Conservation (phyloP, 1,140 invertebrate species). For the Leptoteleia sp. region DNA sequence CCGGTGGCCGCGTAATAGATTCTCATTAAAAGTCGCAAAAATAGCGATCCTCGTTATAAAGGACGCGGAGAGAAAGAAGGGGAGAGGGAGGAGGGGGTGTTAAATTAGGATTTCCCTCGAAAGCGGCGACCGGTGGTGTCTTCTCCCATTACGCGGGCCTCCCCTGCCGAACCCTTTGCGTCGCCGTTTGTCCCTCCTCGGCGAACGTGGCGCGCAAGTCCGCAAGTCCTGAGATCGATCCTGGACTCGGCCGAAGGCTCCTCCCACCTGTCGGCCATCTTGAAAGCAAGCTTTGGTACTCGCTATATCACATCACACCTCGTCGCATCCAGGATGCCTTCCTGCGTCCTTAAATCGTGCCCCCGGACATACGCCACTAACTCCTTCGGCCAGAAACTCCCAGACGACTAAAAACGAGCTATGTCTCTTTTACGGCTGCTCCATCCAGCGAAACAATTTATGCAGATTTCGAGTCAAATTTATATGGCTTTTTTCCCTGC, state of each 20-base stretch:
- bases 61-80: no score
- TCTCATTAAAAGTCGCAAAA: slow-evolving; percentile 72
- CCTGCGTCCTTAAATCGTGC: slow-evolving; percentile 50
- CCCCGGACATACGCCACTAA: slow-evolving; percentile 15
- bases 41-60: slow-evolving; percentile 69
- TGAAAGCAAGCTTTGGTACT: slow-evolving; percentile 76
- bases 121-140: slow-evolving; percentile 17
- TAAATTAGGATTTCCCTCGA: slow-evolving; percentile 69
- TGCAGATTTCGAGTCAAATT: not conserved
- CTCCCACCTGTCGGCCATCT: slow-evolving; percentile 81
- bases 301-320: slow-evolving; percentile 80
- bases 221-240: slow-evolving; percentile 80
- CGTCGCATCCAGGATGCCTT: slow-evolving; percentile 73
- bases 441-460: slow-evolving; percentile 1
- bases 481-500: no score
- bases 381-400: slow-evolving; percentile 5
- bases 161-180: slow-evolving; percentile 48
- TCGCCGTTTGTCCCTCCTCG: slow-evolving; percentile 65
- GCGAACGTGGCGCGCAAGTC: slow-evolving; percentile 75
- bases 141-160: slow-evolving; percentile 34
- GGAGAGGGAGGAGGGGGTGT: slow-evolving; percentile 59
- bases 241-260: slow-evolving; percentile 78
- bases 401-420: not conserved
- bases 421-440: slow-evolving; percentile 3
- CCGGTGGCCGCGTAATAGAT: slow-evolving; percentile 62